Evolutionary conservation across 1,140 invertebrate species (phyloP).

Genomic region (Bombus consobrinus): DNA sequence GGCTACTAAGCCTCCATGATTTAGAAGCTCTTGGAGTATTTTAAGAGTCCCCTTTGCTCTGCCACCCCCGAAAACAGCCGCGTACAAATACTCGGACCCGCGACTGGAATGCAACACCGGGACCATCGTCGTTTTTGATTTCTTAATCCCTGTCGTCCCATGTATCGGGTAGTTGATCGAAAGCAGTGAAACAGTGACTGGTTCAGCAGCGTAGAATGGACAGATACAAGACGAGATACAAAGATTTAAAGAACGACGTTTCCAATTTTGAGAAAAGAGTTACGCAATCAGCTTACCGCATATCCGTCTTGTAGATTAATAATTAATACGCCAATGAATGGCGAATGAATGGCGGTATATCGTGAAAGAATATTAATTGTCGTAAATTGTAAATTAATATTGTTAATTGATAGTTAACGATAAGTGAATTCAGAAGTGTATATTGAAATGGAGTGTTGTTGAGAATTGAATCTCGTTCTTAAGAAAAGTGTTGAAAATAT

Average conservation of each 20-base stretch:
- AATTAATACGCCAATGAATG: no score
- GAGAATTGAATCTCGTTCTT: no score
- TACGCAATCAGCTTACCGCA: no score
- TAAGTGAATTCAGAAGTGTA: no score
- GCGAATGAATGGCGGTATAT: no score
- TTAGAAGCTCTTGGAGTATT: constrained; percentile 82
- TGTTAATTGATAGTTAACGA: no score
- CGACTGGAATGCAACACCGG: constrained; percentile 59
- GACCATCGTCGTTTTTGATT: constrained; percentile 43
- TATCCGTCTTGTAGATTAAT: no score
- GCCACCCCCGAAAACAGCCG: constrained; percentile 65
- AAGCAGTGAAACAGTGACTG: background rate
- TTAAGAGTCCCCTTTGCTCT: constrained; percentile 79
- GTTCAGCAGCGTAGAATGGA: background rate
- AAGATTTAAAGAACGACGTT: background rate
- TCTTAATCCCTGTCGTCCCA: constrained; percentile 14
- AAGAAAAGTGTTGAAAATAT: no score
- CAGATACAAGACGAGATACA: background rate
- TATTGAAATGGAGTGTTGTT: no score
- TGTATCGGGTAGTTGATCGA: background rate
- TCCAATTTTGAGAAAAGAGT: no score
- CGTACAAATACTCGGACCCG: constrained; percentile 50
- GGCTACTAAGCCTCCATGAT: constrained; percentile 81
- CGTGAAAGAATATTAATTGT: no score
- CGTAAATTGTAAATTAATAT: no score